Evolutionary conservation across 2,113 vertebrate genomes (phyloP), one percentile per base, ranked within the genome.

Genomic region (Xiphorhynchus elegans): DNA sequence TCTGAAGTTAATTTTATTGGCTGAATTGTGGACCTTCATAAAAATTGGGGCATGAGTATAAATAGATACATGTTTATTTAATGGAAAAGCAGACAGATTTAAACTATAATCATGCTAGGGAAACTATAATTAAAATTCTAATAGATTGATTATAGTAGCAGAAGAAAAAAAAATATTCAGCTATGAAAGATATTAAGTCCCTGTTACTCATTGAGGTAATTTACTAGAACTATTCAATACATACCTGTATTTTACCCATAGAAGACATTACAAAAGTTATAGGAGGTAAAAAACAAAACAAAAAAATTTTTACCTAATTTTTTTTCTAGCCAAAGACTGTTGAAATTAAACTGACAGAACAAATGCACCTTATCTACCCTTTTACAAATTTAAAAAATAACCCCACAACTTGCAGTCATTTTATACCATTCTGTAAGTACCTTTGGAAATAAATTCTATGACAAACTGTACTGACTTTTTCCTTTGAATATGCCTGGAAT

Each of bases 111-210:
- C 6, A 53, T 59, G 35, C 7, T 92, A 81, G 12, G 64, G 28
- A 76, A 74, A 50, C 29, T 31, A 40, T 78, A 77, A 90, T 96
- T 96, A 73, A 60, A 91, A 89, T 94, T 96, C 44, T 19, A 88
- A 44, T 8, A 88, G 56, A 42, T 52, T 85, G 69, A 89, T 95
- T 97, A 83, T 3, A 64, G 33, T 56, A 52, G 24, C 13, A 81
- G 20, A 88, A 94, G 25, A 80, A 94, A 64, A 91, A 91, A 78
- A 78, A 50, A 1, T 56, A 64, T 78, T 93, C 46, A 33, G 11
- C 29, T 25, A 44, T 89, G 37, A 89, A 68, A 92, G n/a, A 55
- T 37, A 46, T 64, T 58, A 91, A 86, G 40, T 75, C 9, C 20
- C 35, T 77, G 6, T 52, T 86, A 39, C 5, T 83, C 39, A 72